Evolutionary conservation across 2,797 vertebrate species (phyloP), one percentile per base, ranked within the genome.

Genomic region (Chelmon rostratus): DNA sequence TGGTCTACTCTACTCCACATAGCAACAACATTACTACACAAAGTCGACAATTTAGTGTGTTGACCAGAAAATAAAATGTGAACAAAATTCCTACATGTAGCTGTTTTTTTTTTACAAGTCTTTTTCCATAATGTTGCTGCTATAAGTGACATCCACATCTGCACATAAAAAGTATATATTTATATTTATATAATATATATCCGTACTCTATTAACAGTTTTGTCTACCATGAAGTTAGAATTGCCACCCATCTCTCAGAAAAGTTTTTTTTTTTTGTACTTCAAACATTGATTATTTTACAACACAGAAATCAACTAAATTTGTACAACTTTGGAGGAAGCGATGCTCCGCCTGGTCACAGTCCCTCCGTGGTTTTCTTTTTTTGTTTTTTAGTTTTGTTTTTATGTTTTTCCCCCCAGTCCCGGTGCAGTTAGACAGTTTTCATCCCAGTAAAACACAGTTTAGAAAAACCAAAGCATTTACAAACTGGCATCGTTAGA

Each of bases 161-260:
- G 94, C 95, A 96, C 96, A 95, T 96, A 96, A 96, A 96, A 96
- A 96, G 94, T 96, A 96, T 95, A 95, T 96, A 95, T 95, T 94
- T 96, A 94, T 96, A 94, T 95, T 93, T 95, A 96, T 96, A 96
- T 95, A 95, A 96, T 96, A 96, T 96, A 96, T 95, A 96, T 96
- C 93, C 95, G 75, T 95, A 96, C 91, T 96, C 96, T 96, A 96
- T 96, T 95, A 95, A 96, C 95, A 95, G 94, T 91, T 95, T 92
- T 92, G 89, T 95, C 96, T 96, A 96, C 94, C 93, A 93, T 94
- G 93, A 95, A 94, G 89, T 94, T 93, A 94, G 93, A 91, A 94
- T 83, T 86, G 91, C 92, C 92, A 90, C 86, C 89, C 90, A 92
- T 93, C 88, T 92, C 87, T 94, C 93, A 90, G 89, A 93, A 93